Evolutionary conservation across 2,888 invertebrate genomes (phyloP), one percentile per base, ranked within the genome.

Genomic region (Microplitis deprimator): DNA sequence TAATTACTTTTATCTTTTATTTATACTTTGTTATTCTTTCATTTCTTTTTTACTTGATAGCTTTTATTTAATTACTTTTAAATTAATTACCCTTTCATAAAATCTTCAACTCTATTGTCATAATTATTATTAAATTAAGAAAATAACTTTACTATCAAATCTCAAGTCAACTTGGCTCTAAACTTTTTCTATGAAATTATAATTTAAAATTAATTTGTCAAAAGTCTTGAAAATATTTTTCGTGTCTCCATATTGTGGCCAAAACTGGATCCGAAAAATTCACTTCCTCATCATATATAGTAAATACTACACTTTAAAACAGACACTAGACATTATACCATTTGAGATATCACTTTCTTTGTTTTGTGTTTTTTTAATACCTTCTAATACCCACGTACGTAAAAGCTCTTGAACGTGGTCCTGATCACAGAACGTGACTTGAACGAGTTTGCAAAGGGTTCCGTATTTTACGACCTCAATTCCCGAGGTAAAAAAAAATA

Each of bases 381-480:
- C 70, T 41, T 71, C 76, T 80, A 79, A 80, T 79, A 77, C 79
- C 77, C 79, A 77, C 75, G 76, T 79, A 77, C 78, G 71, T 65
- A 67, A 78, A 64, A 41, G 75, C 68, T 81, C 60, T 75, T 74
- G 77, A 73, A 81, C 79, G 79, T 81, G 77, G 72, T 80, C 78
- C 75, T 76, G 79, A 77, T 73, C 73, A 73, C 40, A 50, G 73
- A 80, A 73, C 77, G 75, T 79, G 79, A 79, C 77, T 79, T 80
- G 73, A 79, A 77, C 77, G 78, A 77, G 69, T 72, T 76, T 68
- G 20, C 64, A 38, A 75, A 59, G 68, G 76, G 64, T 70, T 73
- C 16, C 60, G 64, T 62, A 62, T 64, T 77, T 79, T 77, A 74
- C 69, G 39, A 29, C 17, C 61, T 20, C 61, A 61, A 79, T 74